A percentile compares a stretch with the other conserved stretches of the same genome.
phyloP scores from a whole-genome alignment of 2,113 vertebrate genomes.

The Carollia perspicillata region DNA sequence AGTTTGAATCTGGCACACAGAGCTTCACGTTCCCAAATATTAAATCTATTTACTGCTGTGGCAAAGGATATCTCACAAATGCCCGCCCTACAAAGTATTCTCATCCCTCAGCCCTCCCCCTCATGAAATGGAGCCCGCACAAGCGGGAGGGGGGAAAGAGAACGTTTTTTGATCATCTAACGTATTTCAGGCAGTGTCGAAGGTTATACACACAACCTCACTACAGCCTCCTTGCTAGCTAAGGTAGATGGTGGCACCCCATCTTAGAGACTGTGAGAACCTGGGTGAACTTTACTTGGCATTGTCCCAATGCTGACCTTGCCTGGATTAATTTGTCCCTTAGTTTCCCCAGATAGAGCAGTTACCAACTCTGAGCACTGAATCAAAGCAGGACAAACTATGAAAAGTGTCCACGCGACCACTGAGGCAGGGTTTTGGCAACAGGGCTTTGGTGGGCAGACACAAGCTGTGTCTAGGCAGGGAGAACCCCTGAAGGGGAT shows the following conservation, averaged over 20 bases:
- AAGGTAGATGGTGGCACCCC: neutral
- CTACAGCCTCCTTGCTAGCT: neutral
- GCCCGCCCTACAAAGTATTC: neutral
- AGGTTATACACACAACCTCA: neutral
- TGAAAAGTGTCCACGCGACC: neutral
- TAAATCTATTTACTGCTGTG: neutral
- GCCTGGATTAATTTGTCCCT: neutral
- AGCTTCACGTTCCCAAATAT: neutral
- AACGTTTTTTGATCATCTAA: neutral
- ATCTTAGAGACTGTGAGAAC: neutral
- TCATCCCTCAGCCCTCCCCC: neutral
- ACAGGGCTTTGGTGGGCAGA: neutral
- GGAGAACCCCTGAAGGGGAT: neutral
- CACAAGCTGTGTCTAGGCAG: neutral
- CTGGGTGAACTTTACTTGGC: accelerated
- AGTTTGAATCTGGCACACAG: neutral
- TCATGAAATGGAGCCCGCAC: neutral
- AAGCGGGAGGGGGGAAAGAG: no score
- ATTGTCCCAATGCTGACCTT: neutral
- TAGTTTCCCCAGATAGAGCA: neutral
- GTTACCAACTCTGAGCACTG: neutral
- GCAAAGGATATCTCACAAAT: neutral
- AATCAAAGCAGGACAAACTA: neutral
- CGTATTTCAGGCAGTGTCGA: neutral
- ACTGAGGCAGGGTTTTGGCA: neutral